Percentiles rank a stretch among this genome's conserved stretches.
Conservation (phyloP, 2,797 vertebrate genomes). For the Emydoidea blandingii region DNA sequence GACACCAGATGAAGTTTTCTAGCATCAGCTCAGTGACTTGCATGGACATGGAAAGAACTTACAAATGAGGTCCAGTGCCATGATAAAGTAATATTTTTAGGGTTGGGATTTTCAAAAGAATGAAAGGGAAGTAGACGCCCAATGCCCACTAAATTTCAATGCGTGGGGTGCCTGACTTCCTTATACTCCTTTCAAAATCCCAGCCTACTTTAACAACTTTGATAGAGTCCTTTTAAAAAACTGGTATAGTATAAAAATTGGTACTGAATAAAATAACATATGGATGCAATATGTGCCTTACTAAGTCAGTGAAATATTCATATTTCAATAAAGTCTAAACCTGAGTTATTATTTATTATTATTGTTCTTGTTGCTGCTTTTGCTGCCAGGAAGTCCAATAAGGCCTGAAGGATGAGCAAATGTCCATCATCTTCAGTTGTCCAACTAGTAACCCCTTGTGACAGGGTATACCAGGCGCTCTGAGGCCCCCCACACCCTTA, state of each 20-base stretch:
- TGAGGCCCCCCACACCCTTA: too few species aligned
- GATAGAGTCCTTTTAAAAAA: slow-evolving; percentile 59
- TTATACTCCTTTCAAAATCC: slow-evolving; percentile 4
- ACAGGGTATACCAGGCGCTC: too few species aligned
- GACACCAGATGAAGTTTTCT: slow-evolving; percentile 77
- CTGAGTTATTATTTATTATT: slow-evolving; percentile 9
- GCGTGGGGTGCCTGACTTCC: not conserved
- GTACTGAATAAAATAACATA: slow-evolving; percentile 18
- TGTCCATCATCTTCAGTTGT: slow-evolving; percentile 69
- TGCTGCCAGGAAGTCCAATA: slow-evolving; percentile 63
- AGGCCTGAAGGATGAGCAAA: slow-evolving; percentile 67
- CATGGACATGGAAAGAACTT: slow-evolving; percentile 75
- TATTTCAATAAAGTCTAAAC: slow-evolving; percentile 43
- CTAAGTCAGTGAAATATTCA: slow-evolving; percentile 26
- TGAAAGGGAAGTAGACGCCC: not conserved
- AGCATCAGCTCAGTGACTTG: slow-evolving; percentile 80
- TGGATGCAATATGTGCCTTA: slow-evolving; percentile 42
- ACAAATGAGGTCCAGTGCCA: slow-evolving; percentile 71
- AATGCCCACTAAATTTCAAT: not conserved
- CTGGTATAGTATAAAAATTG: slow-evolving; percentile 35
- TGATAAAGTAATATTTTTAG: slow-evolving; percentile 68
- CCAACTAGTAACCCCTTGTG: slow-evolving; percentile 43
- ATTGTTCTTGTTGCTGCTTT: not conserved
- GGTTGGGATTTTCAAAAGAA: slow-evolving; percentile 31
- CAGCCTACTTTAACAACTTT: slow-evolving; percentile 33